Evolutionary conservation across 2,113 vertebrate species (phyloP).

Genomic region (Siphamia tubifer): DNA sequence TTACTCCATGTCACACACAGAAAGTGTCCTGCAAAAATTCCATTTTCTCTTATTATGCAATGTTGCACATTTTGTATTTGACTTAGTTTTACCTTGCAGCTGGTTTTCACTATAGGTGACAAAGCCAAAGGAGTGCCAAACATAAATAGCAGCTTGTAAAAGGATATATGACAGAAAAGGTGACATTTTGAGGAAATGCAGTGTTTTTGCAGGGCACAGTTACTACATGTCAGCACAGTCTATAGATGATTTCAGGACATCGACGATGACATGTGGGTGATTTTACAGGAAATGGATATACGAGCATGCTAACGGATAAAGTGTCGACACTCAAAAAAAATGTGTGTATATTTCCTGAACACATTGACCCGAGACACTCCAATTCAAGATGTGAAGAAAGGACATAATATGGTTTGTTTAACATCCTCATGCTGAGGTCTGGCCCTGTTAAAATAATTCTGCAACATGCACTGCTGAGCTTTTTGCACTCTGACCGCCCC

Average conservation of each 20-base stretch:
- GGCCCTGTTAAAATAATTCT: conserved; percentile 7
- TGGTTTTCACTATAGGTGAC: not conserved
- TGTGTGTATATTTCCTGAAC: conserved; percentile 30
- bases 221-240: conserved; percentile 3
- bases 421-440: not conserved
- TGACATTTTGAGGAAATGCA: conserved; percentile 11
- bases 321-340: conserved; percentile 1
- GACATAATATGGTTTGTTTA: not conserved
- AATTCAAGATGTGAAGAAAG: not conserved
- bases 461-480: conserved; percentile 1
- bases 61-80: not conserved
- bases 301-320: not conserved
- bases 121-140: conserved; percentile 5
- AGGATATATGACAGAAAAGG: not conserved
- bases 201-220: conserved; percentile 18
- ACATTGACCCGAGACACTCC: conserved; percentile 13
- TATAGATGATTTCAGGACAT: conserved; percentile 26
- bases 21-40: not conserved
- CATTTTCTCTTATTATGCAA: not conserved
- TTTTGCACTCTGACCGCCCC: not conserved
- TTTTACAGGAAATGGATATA: conserved; percentile 14
- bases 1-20: not conserved
- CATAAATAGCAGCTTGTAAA: conserved; percentile 10
- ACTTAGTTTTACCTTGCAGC: not conserved
- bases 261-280: conserved; percentile 6